Conservation (phyloP, 2,113 vertebrate genomes). For the Zosterops pallidus region DNA sequence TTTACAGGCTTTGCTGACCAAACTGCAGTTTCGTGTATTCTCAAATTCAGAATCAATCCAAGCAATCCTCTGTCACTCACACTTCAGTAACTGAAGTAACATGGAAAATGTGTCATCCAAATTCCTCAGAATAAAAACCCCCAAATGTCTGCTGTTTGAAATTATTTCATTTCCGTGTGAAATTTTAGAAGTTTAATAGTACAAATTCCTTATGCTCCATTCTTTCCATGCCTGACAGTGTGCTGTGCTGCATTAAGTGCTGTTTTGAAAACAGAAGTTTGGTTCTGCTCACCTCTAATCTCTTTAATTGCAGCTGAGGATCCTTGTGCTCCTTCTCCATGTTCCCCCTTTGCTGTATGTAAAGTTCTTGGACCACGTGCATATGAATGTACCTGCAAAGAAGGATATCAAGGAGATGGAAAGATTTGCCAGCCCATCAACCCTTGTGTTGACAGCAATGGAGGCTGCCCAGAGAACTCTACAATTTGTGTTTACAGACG, state of each 20-base stretch:
- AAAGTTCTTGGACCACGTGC: conserved; percentile 52
- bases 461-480: conserved; percentile 85
- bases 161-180: background rate
- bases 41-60: background rate
- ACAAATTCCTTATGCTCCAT: background rate
- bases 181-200: background rate
- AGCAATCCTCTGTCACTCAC: background rate
- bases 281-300: background rate
- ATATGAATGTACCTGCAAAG: conserved; percentile 82
- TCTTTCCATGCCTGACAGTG: background rate
- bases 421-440: conserved; percentile 83
- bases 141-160: background rate
- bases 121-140: background rate
- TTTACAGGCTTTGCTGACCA: background rate
- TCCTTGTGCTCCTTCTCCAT: conserved; percentile 77
- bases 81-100: background rate
- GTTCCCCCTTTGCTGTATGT: conserved; percentile 81
- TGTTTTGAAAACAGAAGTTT: background rate
- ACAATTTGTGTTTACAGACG: conserved; percentile 79
- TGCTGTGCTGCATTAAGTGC: background rate
- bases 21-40: background rate
- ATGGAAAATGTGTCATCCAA: background rate
- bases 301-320: conserved; percentile 61
- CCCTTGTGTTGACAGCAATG: conserved; percentile 81
- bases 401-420: conserved; percentile 85